These are phyloP conservation scores for Toxonevra muliebris DNA, from an alignment of 2,888 invertebrate species.

Conservation along the genomic window DNA sequence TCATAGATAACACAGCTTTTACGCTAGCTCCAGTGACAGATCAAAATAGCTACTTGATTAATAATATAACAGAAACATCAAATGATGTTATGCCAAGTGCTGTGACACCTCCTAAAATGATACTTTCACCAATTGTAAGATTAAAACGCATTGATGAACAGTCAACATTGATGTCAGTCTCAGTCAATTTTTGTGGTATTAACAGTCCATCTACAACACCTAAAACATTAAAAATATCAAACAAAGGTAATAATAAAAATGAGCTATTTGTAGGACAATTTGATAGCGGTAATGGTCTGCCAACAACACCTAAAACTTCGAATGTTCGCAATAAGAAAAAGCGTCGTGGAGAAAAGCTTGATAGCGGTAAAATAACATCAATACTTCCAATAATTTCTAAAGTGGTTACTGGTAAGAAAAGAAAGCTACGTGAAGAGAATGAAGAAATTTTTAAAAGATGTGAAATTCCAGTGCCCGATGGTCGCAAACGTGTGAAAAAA, in stretches of 20 bases:
- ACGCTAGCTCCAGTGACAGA: too few relatives aligned
- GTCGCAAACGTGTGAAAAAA: not conserved
- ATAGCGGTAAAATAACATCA: not conserved
- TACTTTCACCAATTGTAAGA: not conserved
- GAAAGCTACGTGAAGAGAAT: not conserved
- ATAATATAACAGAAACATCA: not conserved
- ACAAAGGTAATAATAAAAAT: not conserved
- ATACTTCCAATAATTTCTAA: not conserved
- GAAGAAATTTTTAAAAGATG: not conserved
- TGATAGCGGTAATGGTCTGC: not conserved
- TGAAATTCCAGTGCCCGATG: too few relatives aligned
- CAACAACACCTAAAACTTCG: not conserved
- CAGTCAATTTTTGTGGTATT: too few relatives aligned
- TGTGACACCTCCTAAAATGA: not conserved
- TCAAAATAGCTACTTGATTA: not conserved
- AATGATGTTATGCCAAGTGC: not conserved
- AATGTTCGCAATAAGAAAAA: not conserved
- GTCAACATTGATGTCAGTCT: too few relatives aligned
- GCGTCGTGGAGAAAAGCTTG: not conserved
- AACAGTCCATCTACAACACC: not conserved
- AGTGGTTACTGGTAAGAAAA: not conserved
- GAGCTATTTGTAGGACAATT: not conserved
- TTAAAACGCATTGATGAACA: not conserved
- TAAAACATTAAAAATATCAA: slow-evolving; percentile 3
- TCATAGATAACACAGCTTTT: slow-evolving; percentile 1